Conservation (phyloP, 2,113 vertebrate species). For the Lynx canadensis region DNA sequence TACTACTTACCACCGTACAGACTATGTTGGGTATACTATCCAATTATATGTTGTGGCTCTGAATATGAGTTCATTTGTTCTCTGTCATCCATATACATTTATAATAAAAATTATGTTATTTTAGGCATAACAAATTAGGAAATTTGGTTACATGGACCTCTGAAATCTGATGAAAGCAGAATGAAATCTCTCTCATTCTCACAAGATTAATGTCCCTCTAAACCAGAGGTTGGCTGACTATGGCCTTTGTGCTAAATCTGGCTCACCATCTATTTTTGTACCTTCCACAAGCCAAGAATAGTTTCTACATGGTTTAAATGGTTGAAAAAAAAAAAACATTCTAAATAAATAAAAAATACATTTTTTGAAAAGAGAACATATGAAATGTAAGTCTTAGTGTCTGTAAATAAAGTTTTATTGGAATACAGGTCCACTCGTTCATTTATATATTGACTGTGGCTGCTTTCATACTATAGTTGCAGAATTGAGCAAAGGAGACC, state of each 20-base stretch:
- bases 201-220: neutral
- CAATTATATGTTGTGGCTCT: neutral
- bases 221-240: neutral
- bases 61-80: neutral
- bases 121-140: neutral
- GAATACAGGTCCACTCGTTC: neutral
- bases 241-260: neutral
- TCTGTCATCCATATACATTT: neutral
- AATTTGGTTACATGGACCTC: neutral
- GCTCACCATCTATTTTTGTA: neutral
- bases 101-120: neutral
- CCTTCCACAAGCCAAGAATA: neutral
- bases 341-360: neutral
- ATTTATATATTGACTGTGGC: neutral
- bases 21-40: neutral
- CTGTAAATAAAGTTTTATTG: neutral
- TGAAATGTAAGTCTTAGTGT: neutral
- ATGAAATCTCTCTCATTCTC: conserved; percentile 2
- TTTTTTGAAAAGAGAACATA: neutral
- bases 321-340: neutral
- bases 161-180: conserved; percentile 27
- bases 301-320: neutral
- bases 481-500: neutral
- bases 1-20: neutral
- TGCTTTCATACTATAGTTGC: neutral